Conservation (phyloP, 2,113 vertebrate genomes). For the Coregonus clupeaformis region DNA sequence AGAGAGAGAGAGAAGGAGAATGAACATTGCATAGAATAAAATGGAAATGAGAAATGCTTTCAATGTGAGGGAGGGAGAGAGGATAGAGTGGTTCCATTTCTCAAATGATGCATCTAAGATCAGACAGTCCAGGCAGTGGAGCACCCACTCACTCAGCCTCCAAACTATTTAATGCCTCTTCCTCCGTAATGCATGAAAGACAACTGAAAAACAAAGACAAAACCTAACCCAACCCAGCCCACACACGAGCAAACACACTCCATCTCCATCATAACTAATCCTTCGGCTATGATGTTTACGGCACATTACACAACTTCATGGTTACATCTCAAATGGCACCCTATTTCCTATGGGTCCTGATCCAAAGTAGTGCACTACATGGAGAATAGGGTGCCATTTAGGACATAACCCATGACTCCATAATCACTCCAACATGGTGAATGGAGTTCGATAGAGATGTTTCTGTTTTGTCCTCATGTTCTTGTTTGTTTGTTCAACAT, state of each 20-base stretch:
- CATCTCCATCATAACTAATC: slow-evolving; percentile 36
- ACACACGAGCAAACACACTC: slow-evolving; percentile 56
- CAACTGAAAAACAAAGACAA: slow-evolving; percentile 42
- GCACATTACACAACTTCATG: slow-evolving; percentile 51
- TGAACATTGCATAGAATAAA: not conserved
- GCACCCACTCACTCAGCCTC: not conserved
- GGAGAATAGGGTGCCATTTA: too few species aligned
- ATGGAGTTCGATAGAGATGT: slow-evolving; percentile 31
- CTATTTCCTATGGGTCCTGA: too few species aligned
- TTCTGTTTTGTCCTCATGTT: slow-evolving; percentile 40
- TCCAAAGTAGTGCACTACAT: too few species aligned
- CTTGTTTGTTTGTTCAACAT: slow-evolving; percentile 62
- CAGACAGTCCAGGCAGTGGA: not conserved
- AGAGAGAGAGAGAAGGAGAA: too few species aligned
- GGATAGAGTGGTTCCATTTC: slow-evolving; percentile 18
- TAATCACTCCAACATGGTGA: slow-evolving; percentile 65
- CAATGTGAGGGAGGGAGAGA: not conserved
- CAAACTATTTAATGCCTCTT: slow-evolving; percentile 20
- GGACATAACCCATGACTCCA: slow-evolving; percentile 19
- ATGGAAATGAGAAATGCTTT: slow-evolving; percentile 8
- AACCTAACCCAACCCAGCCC: slow-evolving; percentile 9
- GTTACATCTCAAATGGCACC: too few species aligned
- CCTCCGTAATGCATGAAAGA: slow-evolving; percentile 49
- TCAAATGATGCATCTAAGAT: slow-evolving; percentile 28
- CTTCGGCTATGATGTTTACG: slow-evolving; percentile 51